phyloP scores from a whole-genome alignment of 2,888 invertebrate genomes.

The Cancer borealis region DNA sequence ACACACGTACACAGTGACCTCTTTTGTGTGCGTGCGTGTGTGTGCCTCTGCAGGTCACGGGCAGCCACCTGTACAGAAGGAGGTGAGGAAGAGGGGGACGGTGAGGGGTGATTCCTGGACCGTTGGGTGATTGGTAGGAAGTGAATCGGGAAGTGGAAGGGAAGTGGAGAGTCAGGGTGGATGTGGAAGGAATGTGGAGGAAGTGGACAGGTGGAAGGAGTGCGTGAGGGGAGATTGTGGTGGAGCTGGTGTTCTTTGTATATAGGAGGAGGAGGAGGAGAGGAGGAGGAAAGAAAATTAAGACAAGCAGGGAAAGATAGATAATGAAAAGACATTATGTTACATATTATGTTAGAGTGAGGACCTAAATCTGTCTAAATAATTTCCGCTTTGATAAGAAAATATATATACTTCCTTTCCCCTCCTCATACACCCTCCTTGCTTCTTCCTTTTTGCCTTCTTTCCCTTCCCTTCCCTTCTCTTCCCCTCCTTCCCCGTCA shows the following conservation, averaged over 20 bases:
- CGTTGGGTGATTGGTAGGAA: not conserved
- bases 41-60: not conserved
- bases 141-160: not conserved
- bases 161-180: not conserved
- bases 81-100: not conserved
- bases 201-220: no score
- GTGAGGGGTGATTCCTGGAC: not conserved
- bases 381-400: no score
- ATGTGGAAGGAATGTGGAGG: not conserved
- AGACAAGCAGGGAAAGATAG: not conserved
- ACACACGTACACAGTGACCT: not conserved
- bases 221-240: no score
- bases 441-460: not conserved
- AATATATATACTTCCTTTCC: not conserved
- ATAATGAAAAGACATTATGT: no score
- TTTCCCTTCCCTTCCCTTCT: constrained; percentile 10
- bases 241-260: no score
- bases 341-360: not conserved
- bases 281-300: not conserved
- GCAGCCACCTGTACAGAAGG: not conserved
- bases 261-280: not conserved
- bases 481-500: not conserved
- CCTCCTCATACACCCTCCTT: not conserved
- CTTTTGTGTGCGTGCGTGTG: not conserved
- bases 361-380: no score